phyloP scores from a whole-genome alignment of 2,888 invertebrate species.

The Lucinisca nassula region DNA sequence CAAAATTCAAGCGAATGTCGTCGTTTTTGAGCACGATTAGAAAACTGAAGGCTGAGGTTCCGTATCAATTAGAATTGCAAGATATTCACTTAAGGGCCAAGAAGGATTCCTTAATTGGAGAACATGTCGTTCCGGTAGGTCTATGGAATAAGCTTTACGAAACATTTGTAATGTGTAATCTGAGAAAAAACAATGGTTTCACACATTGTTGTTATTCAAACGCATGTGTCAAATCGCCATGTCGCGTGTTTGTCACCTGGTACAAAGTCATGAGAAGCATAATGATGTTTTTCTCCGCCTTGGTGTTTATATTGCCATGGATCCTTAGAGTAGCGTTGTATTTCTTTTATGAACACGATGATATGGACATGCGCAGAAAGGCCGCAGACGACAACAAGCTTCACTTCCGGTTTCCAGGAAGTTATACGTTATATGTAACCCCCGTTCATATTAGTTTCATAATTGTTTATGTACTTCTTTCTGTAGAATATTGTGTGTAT shows the following conservation, averaged over 20 bases:
- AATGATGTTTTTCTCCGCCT: slow-evolving; percentile 71
- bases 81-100: slow-evolving; percentile 73
- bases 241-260: slow-evolving; percentile 68
- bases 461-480: slow-evolving; percentile 79
- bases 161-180: slow-evolving; percentile 79
- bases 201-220: slow-evolving; percentile 75
- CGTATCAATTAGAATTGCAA: slow-evolving; percentile 57
- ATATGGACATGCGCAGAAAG: slow-evolving; percentile 69
- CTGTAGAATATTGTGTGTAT: slow-evolving; percentile 74
- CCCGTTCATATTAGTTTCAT: slow-evolving; percentile 84
- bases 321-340: slow-evolving; percentile 78
- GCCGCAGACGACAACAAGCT: slow-evolving; percentile 56
- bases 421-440: slow-evolving; percentile 78
- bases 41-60: slow-evolving; percentile 40
- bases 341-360: slow-evolving; percentile 77
- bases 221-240: slow-evolving; percentile 52
- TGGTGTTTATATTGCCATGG: slow-evolving; percentile 78
- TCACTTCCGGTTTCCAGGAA: slow-evolving; percentile 76
- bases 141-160: slow-evolving; percentile 74
- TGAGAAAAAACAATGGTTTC: slow-evolving; percentile 76
- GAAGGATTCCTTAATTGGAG: slow-evolving; percentile 69
- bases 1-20: slow-evolving; percentile 47
- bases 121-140: slow-evolving; percentile 76
- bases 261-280: slow-evolving; percentile 67
- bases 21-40: slow-evolving; percentile 49